These are phyloP conservation scores for Protonibea diacanthus DNA, from an alignment of 2,797 vertebrate species.

Conservation along the genomic window DNA sequence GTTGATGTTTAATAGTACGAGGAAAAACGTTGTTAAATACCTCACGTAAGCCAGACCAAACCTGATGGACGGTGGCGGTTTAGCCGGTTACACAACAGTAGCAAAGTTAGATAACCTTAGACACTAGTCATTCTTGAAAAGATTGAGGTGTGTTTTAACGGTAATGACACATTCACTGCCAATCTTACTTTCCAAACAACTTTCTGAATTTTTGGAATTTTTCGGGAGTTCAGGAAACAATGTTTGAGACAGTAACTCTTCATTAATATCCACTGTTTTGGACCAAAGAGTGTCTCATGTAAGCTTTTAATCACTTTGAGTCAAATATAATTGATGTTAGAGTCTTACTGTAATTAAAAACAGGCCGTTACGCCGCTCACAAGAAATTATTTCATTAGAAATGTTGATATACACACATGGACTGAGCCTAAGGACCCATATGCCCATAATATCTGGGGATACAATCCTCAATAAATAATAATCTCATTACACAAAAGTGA, in stretches of 20 bases:
- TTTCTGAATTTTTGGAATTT: not conserved
- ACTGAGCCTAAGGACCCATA: not conserved
- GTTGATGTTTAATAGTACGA: not conserved
- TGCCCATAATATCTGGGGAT: constrained; percentile 1
- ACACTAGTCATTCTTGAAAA: too few species aligned
- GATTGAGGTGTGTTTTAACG: too few species aligned
- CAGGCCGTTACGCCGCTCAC: not conserved
- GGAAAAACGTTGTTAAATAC: not conserved
- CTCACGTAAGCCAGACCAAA: not conserved
- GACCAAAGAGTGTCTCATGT: not conserved
- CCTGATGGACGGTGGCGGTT: too few species aligned
- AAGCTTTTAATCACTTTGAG: not conserved
- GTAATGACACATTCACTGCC: not conserved
- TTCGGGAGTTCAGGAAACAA: not conserved
- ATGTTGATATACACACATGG: constrained; percentile 2
- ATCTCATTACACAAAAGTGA: constrained; percentile 1
- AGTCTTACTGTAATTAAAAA: constrained; percentile 4
- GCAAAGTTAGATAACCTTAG: too few species aligned
- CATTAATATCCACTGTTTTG: not conserved
- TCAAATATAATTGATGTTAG: not conserved
- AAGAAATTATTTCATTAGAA: not conserved
- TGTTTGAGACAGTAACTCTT: not conserved
- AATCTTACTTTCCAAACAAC: not conserved
- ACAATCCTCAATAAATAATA: constrained; percentile 12
- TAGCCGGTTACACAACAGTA: too few species aligned